These are phyloP conservation scores for Trichonephila clavipes DNA, from an alignment of 1,140 invertebrate species.

Conservation along the genomic window DNA sequence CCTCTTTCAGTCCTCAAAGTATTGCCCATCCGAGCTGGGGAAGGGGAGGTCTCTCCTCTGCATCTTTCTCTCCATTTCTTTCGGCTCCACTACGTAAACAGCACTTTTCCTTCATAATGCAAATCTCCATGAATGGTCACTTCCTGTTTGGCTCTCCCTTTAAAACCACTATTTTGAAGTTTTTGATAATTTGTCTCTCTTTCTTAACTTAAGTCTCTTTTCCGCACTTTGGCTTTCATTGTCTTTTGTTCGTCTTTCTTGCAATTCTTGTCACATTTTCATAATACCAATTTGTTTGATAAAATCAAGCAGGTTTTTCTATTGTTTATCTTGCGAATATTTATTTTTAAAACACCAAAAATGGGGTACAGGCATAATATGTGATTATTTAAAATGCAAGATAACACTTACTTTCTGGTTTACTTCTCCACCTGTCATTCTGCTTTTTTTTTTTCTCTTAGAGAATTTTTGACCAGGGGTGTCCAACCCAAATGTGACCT, in stretches of 20 bases:
- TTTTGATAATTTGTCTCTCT: slow-evolving; percentile 99
- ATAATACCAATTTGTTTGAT: slow-evolving; percentile 99
- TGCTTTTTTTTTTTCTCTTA: slow-evolving; percentile 95
- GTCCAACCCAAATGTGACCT: no score
- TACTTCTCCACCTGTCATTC: slow-evolving; percentile 96
- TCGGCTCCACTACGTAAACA: no score
- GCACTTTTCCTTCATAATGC: slow-evolving; percentile 98
- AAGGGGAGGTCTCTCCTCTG: no score
- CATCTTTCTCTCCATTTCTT: no score
- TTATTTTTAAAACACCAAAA: slow-evolving; percentile 99
- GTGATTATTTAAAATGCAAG: slow-evolving; percentile 95
- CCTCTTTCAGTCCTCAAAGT: no score
- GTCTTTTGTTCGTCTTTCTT: slow-evolving; percentile 98
- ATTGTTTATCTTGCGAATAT: slow-evolving; percentile 97
- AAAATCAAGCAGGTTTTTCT: slow-evolving; percentile 99
- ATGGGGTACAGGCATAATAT: slow-evolving; percentile 96
- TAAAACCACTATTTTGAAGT: slow-evolving; percentile 99
- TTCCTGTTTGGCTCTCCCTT: slow-evolving; percentile 99
- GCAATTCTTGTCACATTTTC: slow-evolving; percentile 99
- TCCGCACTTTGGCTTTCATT: slow-evolving; percentile 98
- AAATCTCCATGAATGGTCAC: slow-evolving; percentile 99
- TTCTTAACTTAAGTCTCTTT: slow-evolving; percentile 98
- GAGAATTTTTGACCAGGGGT: no score
- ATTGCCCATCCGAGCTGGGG: no score
- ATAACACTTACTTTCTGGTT: slow-evolving; percentile 93